A percentile compares a stretch with the other conserved stretches of the same genome.
Conservation (phyloP, 1,140 invertebrate genomes). For the Marisa cornuarietis region DNA sequence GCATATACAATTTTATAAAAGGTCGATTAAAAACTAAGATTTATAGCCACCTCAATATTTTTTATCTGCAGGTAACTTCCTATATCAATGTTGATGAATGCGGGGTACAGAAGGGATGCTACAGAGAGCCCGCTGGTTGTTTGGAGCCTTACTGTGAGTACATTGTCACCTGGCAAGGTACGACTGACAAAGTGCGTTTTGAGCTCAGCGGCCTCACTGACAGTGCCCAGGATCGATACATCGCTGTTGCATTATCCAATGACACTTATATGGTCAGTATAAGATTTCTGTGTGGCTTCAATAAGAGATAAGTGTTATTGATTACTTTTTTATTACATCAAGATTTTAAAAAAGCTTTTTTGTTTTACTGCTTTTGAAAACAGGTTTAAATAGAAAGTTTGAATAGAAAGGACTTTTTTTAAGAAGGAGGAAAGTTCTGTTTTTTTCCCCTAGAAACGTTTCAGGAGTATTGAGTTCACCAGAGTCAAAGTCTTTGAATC, state of each 20-base stretch:
- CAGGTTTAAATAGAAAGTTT: background rate
- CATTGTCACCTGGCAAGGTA: constrained; percentile 58
- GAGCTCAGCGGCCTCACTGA: constrained; percentile 53
- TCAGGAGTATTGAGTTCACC: too few species aligned
- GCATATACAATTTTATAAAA: too few species aligned
- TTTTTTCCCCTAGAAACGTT: too few species aligned
- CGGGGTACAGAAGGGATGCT: constrained; percentile 59
- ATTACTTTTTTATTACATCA: background rate
- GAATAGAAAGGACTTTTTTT: too few species aligned
- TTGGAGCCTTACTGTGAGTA: constrained; percentile 55
- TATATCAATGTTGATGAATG: constrained; percentile 50
- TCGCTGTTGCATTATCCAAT: constrained; percentile 54
- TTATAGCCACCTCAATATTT: background rate
- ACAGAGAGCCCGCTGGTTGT: constrained; percentile 57
- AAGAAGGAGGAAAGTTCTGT: background rate
- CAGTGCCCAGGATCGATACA: constrained; percentile 49
- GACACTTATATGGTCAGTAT: constrained; percentile 55
- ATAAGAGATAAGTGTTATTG: background rate
- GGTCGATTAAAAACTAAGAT: too few species aligned
- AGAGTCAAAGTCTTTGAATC: too few species aligned
- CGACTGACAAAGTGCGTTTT: constrained; percentile 27
- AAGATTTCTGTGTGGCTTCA: background rate
- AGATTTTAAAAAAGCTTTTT: background rate
- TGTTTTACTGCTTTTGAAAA: background rate
- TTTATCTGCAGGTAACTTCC: constrained; percentile 37